Evolutionary conservation across 2,888 invertebrate species (phyloP).

Genomic region (Pristionchus japonicus): DNA sequence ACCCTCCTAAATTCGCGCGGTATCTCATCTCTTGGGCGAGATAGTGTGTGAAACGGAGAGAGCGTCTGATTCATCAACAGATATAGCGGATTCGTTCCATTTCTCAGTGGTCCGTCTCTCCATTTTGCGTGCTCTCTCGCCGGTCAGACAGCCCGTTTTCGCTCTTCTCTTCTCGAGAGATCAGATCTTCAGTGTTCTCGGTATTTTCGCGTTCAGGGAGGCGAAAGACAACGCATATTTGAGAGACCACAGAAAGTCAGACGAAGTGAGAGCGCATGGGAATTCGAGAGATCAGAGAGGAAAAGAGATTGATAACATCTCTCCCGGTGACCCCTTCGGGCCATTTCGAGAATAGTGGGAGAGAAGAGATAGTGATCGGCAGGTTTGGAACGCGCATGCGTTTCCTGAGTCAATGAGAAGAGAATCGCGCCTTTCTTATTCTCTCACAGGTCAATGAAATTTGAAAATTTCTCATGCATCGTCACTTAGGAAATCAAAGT

Average conservation of each 20-base stretch:
- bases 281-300: background rate
- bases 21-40: background rate
- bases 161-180: background rate
- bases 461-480: no score
- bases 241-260: background rate
- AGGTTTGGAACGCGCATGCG: background rate
- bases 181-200: background rate
- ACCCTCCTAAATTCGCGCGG: background rate
- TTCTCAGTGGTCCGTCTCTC: background rate
- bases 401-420: background rate
- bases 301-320: background rate
- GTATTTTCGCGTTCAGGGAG: background rate
- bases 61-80: background rate
- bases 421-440: background rate
- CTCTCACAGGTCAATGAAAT: no score
- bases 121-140: background rate
- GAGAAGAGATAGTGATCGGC: background rate
- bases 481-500: no score
- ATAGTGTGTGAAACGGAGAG: background rate
- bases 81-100: background rate
- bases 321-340: background rate
- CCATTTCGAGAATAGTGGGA: background rate
- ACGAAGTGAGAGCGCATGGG: background rate
- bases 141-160: background rate
- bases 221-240: background rate